Conservation (phyloP, 2,888 invertebrate species). For the Andricus quercusramuli region DNA sequence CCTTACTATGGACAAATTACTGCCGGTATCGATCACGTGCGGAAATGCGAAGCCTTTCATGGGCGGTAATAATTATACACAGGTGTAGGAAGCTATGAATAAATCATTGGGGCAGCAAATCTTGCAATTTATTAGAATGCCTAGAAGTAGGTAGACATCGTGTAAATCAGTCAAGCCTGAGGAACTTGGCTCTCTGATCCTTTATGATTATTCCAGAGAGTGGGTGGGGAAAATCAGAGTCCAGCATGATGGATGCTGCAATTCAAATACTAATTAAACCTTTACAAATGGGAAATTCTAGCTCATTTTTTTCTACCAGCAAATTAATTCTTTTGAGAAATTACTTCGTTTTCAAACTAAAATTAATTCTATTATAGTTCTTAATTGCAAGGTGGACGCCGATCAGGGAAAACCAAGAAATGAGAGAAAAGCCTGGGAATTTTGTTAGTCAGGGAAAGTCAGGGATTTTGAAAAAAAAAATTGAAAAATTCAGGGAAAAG, state of each 20-base stretch:
- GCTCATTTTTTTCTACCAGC: background rate
- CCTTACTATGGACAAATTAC: background rate
- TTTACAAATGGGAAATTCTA: background rate
- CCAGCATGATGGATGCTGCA: constrained; percentile 2
- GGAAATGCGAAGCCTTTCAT: background rate
- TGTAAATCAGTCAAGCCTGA: constrained; percentile 3
- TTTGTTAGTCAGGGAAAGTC: too few relatives aligned
- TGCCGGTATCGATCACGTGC: background rate
- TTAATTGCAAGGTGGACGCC: too few relatives aligned
- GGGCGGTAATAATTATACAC: background rate
- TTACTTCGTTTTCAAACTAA: too few relatives aligned
- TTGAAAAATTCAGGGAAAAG: too few relatives aligned
- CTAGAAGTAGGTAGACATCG: constrained; percentile 10
- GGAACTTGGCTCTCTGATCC: background rate
- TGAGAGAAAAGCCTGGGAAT: too few relatives aligned
- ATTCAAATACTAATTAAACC: background rate
- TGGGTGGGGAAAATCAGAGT: background rate
- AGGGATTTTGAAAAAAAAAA: too few relatives aligned
- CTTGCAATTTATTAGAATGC: constrained; percentile 1
- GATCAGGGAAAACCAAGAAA: too few relatives aligned
- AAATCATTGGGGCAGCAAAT: background rate
- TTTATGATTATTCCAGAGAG: background rate
- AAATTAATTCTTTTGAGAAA: too few relatives aligned
- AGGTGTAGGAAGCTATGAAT: constrained; percentile 9
- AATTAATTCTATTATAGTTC: too few relatives aligned